Evolutionary conservation across 2,888 invertebrate species (phyloP).

Genomic region (Hermaeophaga mercurialis): DNA sequence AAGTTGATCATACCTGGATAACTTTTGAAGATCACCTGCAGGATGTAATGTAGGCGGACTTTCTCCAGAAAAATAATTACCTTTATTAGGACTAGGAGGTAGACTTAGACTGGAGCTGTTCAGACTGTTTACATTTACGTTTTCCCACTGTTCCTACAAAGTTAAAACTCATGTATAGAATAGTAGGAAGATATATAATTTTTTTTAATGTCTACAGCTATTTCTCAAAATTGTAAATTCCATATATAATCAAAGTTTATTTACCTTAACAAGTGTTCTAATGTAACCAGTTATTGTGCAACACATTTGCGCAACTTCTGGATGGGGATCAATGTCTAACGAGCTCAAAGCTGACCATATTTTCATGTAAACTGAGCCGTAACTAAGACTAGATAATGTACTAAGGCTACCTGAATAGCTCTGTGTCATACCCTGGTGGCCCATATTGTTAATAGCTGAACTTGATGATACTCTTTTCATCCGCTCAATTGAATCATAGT

Average conservation of each 20-base stretch:
- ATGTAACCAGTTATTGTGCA: slow-evolving; percentile 79
- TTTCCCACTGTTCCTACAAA: slow-evolving; percentile 41
- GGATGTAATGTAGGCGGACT: slow-evolving; percentile 62
- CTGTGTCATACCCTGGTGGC: slow-evolving; percentile 38
- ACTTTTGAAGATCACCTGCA: slow-evolving; percentile 44
- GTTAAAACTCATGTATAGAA: background rate
- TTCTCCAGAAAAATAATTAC: slow-evolving; percentile 60
- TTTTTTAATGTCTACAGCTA: background rate
- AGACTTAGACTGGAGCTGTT: slow-evolving; percentile 59
- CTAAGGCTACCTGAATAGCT: slow-evolving; percentile 47
- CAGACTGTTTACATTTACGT: slow-evolving; percentile 47
- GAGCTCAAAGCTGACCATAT: slow-evolving; percentile 83
- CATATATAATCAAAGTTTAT: slow-evolving; percentile 3
- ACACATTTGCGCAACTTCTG: slow-evolving; percentile 80
- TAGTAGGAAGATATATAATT: slow-evolving; percentile 2
- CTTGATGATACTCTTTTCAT: slow-evolving; percentile 72
- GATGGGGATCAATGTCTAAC: slow-evolving; percentile 86
- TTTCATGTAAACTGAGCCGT: slow-evolving; percentile 83
- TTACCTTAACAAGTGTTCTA: slow-evolving; percentile 68
- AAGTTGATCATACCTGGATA: slow-evolving; percentile 39
- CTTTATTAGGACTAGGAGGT: slow-evolving; percentile 65
- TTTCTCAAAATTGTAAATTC: too few relatives aligned
- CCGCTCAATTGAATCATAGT: slow-evolving; percentile 47
- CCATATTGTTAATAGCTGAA: slow-evolving; percentile 69
- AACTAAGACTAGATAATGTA: slow-evolving; percentile 61